These are phyloP conservation scores for Pseudoatta argentina DNA, from an alignment of 1,140 invertebrate genomes.

Conservation along the genomic window DNA sequence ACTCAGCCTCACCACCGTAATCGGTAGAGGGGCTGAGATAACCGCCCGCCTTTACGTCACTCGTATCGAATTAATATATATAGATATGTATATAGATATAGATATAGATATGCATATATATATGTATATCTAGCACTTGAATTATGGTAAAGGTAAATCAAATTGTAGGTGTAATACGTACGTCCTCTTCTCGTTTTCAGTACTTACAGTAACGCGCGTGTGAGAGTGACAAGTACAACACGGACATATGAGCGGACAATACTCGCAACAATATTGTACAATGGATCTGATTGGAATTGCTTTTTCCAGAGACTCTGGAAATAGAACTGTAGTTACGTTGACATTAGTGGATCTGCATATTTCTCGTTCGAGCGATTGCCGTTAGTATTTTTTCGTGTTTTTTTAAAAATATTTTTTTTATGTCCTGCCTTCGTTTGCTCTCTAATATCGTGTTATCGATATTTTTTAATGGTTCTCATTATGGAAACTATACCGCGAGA, in stretches of 20 bases:
- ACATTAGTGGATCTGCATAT: constrained; percentile 82
- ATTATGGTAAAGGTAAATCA: constrained; percentile 80
- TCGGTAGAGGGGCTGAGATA: constrained; percentile 76
- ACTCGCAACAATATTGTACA: constrained; percentile 86
- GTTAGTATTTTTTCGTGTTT: constrained; percentile 64
- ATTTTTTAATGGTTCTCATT: constrained; percentile 18
- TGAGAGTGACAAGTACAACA: constrained; percentile 85
- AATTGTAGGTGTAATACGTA: constrained; percentile 84
- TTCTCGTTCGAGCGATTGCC: constrained; percentile 71
- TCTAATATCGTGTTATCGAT: not conserved
- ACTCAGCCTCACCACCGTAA: constrained; percentile 76
- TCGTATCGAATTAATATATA: constrained; percentile 78
- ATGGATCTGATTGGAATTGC: constrained; percentile 85
- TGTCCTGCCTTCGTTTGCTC: constrained; percentile 24
- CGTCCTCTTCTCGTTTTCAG: constrained; percentile 83
- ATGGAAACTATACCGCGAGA: constrained; percentile 48
- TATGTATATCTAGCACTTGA: constrained; percentile 82
- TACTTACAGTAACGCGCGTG: constrained; percentile 86
- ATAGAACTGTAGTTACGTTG: constrained; percentile 86
- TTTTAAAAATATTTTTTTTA: constrained; percentile 6
- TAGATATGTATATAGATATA: constrained; percentile 74
- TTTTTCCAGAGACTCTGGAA: constrained; percentile 87
- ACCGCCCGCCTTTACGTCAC: constrained; percentile 70
- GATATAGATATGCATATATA: constrained; percentile 71
- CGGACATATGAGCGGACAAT: constrained; percentile 85